A percentile compares a stretch with the other conserved stretches of the same genome.
Conservation (phyloP, 1,140 invertebrate species). For the Drosophila sulfurigaster region DNA sequence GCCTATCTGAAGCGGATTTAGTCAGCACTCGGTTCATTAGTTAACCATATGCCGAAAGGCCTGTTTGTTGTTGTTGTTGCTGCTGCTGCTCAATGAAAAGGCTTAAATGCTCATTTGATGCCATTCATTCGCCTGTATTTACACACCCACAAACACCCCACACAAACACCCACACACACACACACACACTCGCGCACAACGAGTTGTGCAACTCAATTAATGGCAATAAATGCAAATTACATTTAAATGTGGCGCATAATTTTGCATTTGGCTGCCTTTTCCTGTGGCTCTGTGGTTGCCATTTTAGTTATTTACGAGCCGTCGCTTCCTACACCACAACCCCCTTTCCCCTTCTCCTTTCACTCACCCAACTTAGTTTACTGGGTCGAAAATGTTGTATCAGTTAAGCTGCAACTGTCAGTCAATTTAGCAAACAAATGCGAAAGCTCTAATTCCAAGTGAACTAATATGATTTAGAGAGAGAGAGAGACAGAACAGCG, state of each 20-base stretch:
- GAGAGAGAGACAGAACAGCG: background rate
- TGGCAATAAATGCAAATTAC: conserved; percentile 70
- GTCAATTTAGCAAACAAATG: conserved; percentile 24
- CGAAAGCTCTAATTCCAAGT: conserved; percentile 11
- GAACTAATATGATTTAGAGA: conserved; percentile 11
- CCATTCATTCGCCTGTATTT: conserved; percentile 45
- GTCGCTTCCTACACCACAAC: conserved; percentile 12
- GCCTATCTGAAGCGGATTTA: conserved; percentile 39
- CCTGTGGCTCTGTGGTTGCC: conserved; percentile 23
- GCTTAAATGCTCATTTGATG: conserved; percentile 56
- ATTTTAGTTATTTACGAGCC: conserved; percentile 53
- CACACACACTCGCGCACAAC: background rate
- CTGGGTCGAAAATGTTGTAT: conserved; percentile 11
- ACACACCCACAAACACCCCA: conserved; percentile 27
- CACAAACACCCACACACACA: conserved; percentile 11
- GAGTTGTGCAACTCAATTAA: conserved; percentile 68
- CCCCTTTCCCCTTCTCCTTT: too few species aligned
- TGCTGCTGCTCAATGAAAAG: conserved; percentile 42
- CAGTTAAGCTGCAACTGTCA: conserved; percentile 25
- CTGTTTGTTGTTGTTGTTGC: conserved; percentile 23
- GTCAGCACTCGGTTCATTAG: conserved; percentile 39
- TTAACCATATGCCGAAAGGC: conserved; percentile 33
- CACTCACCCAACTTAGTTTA: background rate
- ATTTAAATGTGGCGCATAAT: conserved; percentile 63
- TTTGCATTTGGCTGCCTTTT: conserved; percentile 62